phyloP scores from a whole-genome alignment of 1,140 invertebrate genomes.

The Atopsyche davidsoni region DNA sequence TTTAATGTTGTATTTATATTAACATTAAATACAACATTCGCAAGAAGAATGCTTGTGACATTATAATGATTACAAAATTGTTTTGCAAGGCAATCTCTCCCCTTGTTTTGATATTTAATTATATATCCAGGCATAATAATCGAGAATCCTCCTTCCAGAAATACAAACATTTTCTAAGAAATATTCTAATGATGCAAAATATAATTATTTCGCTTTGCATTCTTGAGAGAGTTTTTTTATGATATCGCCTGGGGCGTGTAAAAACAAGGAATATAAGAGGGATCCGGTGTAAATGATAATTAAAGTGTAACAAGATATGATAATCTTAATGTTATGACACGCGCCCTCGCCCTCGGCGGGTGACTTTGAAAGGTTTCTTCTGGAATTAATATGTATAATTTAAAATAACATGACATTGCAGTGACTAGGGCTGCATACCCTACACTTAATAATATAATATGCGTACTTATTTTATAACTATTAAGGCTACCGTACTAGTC shows the following conservation, averaged over 20 bases:
- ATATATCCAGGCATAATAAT: background rate
- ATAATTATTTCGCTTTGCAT: background rate
- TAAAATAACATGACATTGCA: constrained; percentile 19
- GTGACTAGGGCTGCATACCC: no score
- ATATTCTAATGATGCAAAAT: background rate
- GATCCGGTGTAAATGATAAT: constrained; percentile 9
- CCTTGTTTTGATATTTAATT: no score
- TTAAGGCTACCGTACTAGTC: no score
- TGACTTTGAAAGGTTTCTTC: constrained; percentile 18
- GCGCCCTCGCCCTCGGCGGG: constrained; percentile 11
- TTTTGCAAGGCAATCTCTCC: no score
- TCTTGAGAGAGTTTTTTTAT: background rate
- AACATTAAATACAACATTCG: no score
- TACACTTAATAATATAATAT: no score
- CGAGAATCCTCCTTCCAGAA: background rate
- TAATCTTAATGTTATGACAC: constrained; percentile 27
- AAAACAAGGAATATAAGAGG: constrained; percentile 6
- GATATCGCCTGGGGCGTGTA: constrained; percentile 2
- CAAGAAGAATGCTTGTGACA: no score
- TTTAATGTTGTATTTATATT: no score
- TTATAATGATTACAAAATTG: no score
- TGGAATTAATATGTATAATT: constrained; percentile 27
- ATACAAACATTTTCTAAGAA: background rate
- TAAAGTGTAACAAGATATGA: constrained; percentile 19
- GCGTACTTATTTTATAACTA: no score